These are phyloP conservation scores for Taurulus bubalis DNA, from an alignment of 2,113 vertebrate species.

Conservation along the genomic window DNA sequence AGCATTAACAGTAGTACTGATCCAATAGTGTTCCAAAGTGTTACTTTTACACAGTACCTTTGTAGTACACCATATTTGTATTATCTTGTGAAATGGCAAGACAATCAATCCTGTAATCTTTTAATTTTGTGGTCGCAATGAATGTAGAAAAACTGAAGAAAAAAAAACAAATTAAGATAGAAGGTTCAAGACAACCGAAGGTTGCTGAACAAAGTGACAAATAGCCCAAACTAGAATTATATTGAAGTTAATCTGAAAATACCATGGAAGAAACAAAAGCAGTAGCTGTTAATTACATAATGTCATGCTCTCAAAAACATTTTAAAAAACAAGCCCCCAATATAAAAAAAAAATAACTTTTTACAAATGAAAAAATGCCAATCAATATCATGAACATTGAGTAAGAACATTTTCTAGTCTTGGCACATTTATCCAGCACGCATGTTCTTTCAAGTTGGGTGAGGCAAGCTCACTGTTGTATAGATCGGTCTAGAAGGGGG, in stretches of 20 bases:
- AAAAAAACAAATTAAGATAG: background rate
- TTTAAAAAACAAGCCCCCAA: background rate
- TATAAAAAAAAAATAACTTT: background rate
- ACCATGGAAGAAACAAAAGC: background rate
- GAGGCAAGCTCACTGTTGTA: constrained; percentile 9
- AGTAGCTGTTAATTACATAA: background rate
- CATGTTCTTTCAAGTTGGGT: background rate
- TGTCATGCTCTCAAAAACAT: background rate
- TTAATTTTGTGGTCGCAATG: background rate
- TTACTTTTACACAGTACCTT: constrained; percentile 6
- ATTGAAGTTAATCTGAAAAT: constrained; percentile 5
- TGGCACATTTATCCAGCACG: constrained; percentile 17
- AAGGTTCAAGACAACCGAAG: background rate
- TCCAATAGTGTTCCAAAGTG: background rate
- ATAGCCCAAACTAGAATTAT: background rate
- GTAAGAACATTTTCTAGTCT: background rate
- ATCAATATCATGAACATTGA: background rate
- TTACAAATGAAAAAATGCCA: background rate
- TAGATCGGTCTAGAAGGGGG: background rate
- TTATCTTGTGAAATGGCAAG: constrained; percentile 27
- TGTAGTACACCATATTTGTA: background rate
- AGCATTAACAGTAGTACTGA: constrained; percentile 26
- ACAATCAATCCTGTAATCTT: background rate
- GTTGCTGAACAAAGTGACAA: background rate
- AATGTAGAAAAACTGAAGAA: background rate